Evolutionary conservation across 1,140 invertebrate species (phyloP).

Genomic region (Heliothis virescens): DNA sequence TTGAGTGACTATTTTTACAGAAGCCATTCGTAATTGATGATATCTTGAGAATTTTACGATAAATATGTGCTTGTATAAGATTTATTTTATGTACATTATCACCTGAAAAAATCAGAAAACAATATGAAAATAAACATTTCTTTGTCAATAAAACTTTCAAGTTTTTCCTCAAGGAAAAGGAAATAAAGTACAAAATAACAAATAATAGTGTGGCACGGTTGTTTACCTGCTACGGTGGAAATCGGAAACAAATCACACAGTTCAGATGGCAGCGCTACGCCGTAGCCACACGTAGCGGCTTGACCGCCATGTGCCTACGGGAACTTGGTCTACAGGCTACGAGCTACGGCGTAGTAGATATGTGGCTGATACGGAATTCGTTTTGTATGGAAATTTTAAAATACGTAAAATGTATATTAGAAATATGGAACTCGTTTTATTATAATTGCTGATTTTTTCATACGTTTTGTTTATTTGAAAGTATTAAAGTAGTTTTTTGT

Average conservation of each 20-base stretch:
- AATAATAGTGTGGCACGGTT: slow-evolving; percentile 61
- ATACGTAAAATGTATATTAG: no score
- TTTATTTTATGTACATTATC: no score
- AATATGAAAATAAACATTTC: neutral
- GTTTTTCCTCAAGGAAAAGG: slow-evolving; percentile 8
- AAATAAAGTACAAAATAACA: slow-evolving; percentile 40
- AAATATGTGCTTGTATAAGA: no score
- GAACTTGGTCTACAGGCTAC: neutral
- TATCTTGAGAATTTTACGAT: no score
- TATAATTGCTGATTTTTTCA: no score
- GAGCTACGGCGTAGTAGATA: slow-evolving; percentile 42
- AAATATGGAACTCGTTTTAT: no score
- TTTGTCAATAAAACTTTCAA: neutral
- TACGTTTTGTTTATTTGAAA: no score
- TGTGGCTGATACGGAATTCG: neutral
- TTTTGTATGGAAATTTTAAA: no score
- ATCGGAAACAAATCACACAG: slow-evolving; percentile 72
- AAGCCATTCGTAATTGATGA: no score
- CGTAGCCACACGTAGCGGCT: slow-evolving; percentile 26
- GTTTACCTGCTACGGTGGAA: slow-evolving; percentile 67
- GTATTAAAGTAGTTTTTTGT: no score
- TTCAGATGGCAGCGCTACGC: slow-evolving; percentile 46
- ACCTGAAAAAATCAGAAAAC: neutral
- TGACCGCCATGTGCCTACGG: slow-evolving; percentile 33
- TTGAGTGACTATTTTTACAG: no score